phyloP scores from a whole-genome alignment of 1,140 invertebrate species.

The Drosophila mauritiana region DNA sequence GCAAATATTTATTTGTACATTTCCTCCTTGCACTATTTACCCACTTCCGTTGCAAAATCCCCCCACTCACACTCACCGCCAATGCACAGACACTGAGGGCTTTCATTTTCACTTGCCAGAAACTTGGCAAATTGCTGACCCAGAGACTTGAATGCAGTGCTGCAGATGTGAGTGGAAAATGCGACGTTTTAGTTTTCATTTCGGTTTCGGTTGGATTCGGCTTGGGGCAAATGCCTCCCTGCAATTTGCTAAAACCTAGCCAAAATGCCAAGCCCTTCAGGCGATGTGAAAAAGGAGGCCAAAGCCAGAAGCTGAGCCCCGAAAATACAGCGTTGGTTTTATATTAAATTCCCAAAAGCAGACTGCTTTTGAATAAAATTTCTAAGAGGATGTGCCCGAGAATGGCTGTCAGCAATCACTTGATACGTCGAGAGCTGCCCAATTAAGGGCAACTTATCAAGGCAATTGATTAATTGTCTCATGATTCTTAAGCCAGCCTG shows the following conservation, averaged over 20 bases:
- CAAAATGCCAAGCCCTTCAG: slow-evolving; percentile 30
- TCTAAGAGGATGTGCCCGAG: not conserved
- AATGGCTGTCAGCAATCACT: slow-evolving; percentile 7
- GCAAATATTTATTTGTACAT: slow-evolving; percentile 79
- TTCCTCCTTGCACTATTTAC: slow-evolving; percentile 71
- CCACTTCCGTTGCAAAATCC: slow-evolving; percentile 56
- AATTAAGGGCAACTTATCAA: slow-evolving; percentile 36
- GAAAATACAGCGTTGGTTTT: slow-evolving; percentile 1
- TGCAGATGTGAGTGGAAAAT: slow-evolving; percentile 54
- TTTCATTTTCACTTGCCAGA: slow-evolving; percentile 73
- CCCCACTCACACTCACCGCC: no score
- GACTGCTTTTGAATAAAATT: not conserved
- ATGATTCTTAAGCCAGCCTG: slow-evolving; percentile 29
- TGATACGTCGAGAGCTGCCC: slow-evolving; percentile 21
- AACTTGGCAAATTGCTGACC: slow-evolving; percentile 56
- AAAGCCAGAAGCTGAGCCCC: slow-evolving; percentile 5
- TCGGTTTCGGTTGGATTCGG: slow-evolving; percentile 20
- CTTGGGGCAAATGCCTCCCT: slow-evolving; percentile 48
- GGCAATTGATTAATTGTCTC: slow-evolving; percentile 59
- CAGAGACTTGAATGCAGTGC: slow-evolving; percentile 58
- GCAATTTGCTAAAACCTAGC: slow-evolving; percentile 63
- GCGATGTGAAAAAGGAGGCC: slow-evolving; percentile 17
- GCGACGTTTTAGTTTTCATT: slow-evolving; percentile 71
- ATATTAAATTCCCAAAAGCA: slow-evolving; percentile 9
- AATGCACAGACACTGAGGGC: slow-evolving; percentile 36